These are phyloP conservation scores for Salpingus planirostris DNA, from an alignment of 2,888 invertebrate genomes.

Conservation along the genomic window DNA sequence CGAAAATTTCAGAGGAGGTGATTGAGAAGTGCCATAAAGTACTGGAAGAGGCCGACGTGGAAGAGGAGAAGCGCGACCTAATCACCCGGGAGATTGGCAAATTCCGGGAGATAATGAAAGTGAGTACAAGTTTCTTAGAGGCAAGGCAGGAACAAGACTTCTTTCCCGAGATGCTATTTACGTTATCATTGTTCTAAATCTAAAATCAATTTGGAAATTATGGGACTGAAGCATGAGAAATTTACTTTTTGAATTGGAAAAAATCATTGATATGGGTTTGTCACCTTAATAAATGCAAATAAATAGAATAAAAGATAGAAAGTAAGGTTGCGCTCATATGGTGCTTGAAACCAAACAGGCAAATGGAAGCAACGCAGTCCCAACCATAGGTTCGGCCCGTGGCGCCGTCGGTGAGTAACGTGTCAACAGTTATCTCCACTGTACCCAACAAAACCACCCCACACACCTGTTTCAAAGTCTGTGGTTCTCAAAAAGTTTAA, in stretches of 20 bases:
- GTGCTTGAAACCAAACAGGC: slow-evolving; percentile 44
- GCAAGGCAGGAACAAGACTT: too few species aligned
- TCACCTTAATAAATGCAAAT: too few species aligned
- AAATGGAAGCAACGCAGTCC: slow-evolving; percentile 43
- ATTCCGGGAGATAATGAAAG: slow-evolving; percentile 96
- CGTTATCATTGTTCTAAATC: too few species aligned
- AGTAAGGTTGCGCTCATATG: slow-evolving; percentile 42
- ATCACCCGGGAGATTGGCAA: slow-evolving; percentile 96
- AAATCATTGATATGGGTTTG: too few species aligned
- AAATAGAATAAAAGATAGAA: slow-evolving; percentile 23
- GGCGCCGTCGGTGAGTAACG: slow-evolving; percentile 44
- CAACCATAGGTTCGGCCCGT: slow-evolving; percentile 41
- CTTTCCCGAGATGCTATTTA: too few species aligned
- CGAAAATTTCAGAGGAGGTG: slow-evolving; percentile 50
- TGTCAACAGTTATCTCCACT: slow-evolving; percentile 28
- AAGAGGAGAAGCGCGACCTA: slow-evolving; percentile 92
- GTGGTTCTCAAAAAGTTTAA: too few species aligned
- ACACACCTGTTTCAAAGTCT: slow-evolving; percentile 20
- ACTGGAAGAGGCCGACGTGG: slow-evolving; percentile 80
- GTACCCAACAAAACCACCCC: too few species aligned
- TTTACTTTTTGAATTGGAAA: too few species aligned
- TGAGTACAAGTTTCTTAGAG: slow-evolving; percentile 51
- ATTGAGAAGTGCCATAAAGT: slow-evolving; percentile 56
- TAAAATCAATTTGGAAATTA: too few species aligned
- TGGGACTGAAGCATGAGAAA: too few species aligned